Evolutionary conservation across 2,113 vertebrate genomes (phyloP).

Genomic region (Benthochromis sp.): DNA sequence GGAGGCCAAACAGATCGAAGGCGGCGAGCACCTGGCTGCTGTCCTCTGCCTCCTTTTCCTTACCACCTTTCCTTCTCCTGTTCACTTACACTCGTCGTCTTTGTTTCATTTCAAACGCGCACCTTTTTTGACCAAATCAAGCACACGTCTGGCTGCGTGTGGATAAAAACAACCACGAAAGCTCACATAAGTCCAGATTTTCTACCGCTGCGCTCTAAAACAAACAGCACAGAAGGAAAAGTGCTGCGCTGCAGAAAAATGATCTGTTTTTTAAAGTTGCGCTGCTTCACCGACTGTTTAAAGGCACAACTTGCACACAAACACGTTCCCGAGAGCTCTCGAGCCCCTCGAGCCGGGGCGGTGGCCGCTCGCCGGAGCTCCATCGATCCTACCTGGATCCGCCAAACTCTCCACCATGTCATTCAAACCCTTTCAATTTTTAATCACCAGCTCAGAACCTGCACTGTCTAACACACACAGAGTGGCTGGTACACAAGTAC

Average conservation of each 20-base stretch:
- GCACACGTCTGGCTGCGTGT: not conserved
- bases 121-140: not conserved
- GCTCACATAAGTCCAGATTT: not conserved
- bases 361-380: slow-evolving; percentile 37
- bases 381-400: slow-evolving; percentile 64
- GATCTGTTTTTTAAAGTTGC: not conserved
- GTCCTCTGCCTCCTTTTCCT: not conserved
- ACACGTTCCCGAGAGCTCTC: slow-evolving; percentile 7
- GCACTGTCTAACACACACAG: not conserved
- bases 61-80: not conserved
- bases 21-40: slow-evolving; percentile 24
- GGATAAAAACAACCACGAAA: not conserved
- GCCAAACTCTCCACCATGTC: slow-evolving; percentile 60
- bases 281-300: not conserved
- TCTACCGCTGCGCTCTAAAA: not conserved
- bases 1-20: slow-evolving; percentile 60
- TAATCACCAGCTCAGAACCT: slow-evolving; percentile 64
- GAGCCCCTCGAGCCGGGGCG: slow-evolving; percentile 8
- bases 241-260: not conserved
- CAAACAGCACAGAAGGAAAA: not conserved
- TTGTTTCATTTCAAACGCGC: not conserved
- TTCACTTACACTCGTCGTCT: not conserved
- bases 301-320: not conserved
- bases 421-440: slow-evolving; percentile 73
- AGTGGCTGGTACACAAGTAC: not conserved